A percentile compares a stretch with the other conserved stretches of the same genome.
Evolutionary conservation across 2,113 vertebrate genomes (phyloP).

Genomic region (Poecile atricapillus): DNA sequence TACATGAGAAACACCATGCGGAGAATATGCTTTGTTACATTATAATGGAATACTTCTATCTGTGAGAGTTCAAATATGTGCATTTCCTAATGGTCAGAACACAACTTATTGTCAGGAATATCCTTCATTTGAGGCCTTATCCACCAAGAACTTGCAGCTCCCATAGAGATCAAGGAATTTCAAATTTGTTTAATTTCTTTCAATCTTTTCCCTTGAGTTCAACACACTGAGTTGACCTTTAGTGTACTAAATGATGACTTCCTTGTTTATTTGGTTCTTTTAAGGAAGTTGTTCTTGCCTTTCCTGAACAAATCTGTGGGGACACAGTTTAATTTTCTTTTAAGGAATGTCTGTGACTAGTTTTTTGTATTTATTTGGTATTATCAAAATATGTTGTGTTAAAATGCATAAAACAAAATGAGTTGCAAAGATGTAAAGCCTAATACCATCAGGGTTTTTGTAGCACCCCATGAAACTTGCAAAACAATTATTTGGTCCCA

Average conservation of each 20-base stretch:
- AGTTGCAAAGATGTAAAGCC: background rate
- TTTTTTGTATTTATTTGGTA: slow-evolving; percentile 12
- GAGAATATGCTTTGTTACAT: background rate
- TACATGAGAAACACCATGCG: background rate
- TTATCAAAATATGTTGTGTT: background rate
- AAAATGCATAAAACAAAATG: background rate
- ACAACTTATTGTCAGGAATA: background rate
- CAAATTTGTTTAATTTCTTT: background rate
- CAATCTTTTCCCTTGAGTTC: background rate
- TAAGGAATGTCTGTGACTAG: background rate
- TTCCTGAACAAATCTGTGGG: background rate
- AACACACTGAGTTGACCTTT: background rate
- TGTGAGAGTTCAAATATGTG: background rate
- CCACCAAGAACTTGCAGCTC: background rate
- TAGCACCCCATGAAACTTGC: background rate
- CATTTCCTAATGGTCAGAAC: background rate
- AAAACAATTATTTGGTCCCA: background rate
- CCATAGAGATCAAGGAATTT: background rate
- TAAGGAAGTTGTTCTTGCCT: background rate
- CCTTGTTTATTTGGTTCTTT: background rate
- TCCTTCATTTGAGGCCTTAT: background rate
- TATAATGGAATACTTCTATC: slow-evolving; percentile 20
- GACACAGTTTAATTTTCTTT: background rate
- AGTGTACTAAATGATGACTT: background rate
- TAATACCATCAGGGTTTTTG: background rate